phyloP scores from a whole-genome alignment of 2,113 vertebrate genomes.

The Sorex araneus region DNA sequence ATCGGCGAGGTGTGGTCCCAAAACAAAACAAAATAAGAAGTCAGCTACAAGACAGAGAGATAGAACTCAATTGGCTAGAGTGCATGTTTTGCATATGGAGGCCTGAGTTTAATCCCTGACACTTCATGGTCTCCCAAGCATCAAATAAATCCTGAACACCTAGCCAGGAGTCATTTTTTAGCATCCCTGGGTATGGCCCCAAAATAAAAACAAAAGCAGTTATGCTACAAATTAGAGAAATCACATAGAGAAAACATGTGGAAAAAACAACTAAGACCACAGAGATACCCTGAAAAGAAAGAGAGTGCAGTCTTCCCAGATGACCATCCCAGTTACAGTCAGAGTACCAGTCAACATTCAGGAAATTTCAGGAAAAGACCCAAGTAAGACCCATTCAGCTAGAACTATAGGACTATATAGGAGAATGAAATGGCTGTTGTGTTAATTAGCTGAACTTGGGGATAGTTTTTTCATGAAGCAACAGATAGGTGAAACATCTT shows the following conservation, averaged over 20 bases:
- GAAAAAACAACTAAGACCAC: neutral
- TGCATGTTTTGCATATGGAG: neutral
- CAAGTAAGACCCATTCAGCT: constrained; percentile 14
- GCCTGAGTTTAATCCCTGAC: neutral
- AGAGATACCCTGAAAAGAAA: neutral
- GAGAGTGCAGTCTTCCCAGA: neutral
- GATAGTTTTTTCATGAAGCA: constrained; percentile 31
- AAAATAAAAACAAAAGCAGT: no score
- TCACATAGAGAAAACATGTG: constrained; percentile 18
- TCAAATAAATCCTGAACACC: neutral
- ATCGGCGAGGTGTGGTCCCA: no score
- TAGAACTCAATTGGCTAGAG: neutral
- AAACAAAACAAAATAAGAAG: neutral
- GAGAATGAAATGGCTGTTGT: constrained; percentile 8
- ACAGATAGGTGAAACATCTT: constrained; percentile 38
- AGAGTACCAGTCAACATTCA: neutral
- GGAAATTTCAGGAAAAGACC: neutral
- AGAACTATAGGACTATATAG: constrained; percentile 16
- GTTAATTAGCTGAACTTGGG: constrained; percentile 32
- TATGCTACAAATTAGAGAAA: neutral
- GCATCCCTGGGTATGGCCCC: no score
- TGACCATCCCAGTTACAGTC: neutral
- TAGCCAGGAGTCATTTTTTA: neutral
- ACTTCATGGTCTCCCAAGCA: neutral
- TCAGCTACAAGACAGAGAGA: neutral